Evolutionary conservation across 2,113 vertebrate species (phyloP).

Genomic region (Rattus norvegicus): DNA sequence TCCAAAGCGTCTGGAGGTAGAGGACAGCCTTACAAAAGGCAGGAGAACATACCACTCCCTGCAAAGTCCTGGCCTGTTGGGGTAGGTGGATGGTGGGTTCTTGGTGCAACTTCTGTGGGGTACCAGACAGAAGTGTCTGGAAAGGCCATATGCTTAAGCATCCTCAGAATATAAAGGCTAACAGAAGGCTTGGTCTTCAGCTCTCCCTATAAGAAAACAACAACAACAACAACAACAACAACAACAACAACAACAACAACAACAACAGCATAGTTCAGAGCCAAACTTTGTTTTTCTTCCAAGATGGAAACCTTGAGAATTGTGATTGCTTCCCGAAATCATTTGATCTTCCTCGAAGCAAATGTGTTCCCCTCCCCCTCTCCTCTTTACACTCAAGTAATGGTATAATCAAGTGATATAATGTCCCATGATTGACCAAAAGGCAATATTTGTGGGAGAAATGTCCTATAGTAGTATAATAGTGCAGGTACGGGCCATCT

Average conservation of each 20-base stretch:
- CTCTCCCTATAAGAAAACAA: not conserved
- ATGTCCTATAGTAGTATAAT: no score
- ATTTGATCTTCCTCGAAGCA: not conserved
- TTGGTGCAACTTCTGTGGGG: not conserved
- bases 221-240: not conserved
- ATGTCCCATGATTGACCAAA: not conserved
- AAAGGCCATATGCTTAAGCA: not conserved
- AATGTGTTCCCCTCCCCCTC: no score
- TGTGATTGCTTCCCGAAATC: not conserved
- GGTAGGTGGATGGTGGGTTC: not conserved
- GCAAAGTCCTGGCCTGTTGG: not conserved
- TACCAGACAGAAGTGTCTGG: not conserved
- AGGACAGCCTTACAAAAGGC: not conserved
- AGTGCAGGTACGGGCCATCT: accelerated
- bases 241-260: no score
- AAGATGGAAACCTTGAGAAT: not conserved
- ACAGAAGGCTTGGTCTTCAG: not conserved
- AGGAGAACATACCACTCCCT: not conserved
- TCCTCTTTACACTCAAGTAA: not conserved
- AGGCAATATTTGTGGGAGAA: not conserved
- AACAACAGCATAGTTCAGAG: no score
- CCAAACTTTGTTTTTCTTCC: not conserved
- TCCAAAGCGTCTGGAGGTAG: not conserved
- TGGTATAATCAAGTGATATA: not conserved
- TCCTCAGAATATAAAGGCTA: not conserved